Base-by-base conservation (phyloP, 2,888 invertebrate species). In the Nephrotoma appendiculata region DNA sequence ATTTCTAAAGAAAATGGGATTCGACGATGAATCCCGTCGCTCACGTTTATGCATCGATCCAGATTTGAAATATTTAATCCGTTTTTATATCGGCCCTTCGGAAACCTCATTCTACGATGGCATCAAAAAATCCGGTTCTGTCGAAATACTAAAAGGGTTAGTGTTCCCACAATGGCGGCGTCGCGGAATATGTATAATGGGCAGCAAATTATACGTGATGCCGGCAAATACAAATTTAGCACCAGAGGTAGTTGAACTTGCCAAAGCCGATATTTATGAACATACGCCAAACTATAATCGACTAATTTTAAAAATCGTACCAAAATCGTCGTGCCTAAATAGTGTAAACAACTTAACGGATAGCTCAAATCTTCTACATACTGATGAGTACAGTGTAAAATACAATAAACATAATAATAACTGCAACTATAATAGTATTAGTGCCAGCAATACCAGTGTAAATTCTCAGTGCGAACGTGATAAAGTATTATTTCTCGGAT, bases 101-200 rank as follows among this genome's bases (percentile, higher is more conserved):
- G 92, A 94, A 86, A 92, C 93, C 42, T 93, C 93, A 87, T 90
- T 94, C 85, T 89, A 88, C 86, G 89, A 88, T 15, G 92, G 92
- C 71, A 91, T 91, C 88, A 92, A 90, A 85, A 91, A 91, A 88
- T 92, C 92, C 88, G 93, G 92, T 41, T 90, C 90, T 87, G 91
- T 92, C 85, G 92, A 94, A 88, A 92, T 95, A 85, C 90, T 95
- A 86, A 95, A 95, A 90, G 95, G 95, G 85, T 93, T 95, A 88
- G 95, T 95, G 86, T 94, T 94, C 88, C 95, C 95, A 57, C 94
- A 95, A 89, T 95, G 95, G 95, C 94, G 94, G 89, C 92, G 93
- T 86, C 92, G 94, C 88, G 92, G 93, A 44, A 92, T 94, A 48
- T 93, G 94, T 88, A 91, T 95, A 87, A 92, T 94, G 89, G 94